These are phyloP conservation scores for Phylloscopus trochilus DNA, from an alignment of 2,113 vertebrate genomes.

Conservation along the genomic window DNA sequence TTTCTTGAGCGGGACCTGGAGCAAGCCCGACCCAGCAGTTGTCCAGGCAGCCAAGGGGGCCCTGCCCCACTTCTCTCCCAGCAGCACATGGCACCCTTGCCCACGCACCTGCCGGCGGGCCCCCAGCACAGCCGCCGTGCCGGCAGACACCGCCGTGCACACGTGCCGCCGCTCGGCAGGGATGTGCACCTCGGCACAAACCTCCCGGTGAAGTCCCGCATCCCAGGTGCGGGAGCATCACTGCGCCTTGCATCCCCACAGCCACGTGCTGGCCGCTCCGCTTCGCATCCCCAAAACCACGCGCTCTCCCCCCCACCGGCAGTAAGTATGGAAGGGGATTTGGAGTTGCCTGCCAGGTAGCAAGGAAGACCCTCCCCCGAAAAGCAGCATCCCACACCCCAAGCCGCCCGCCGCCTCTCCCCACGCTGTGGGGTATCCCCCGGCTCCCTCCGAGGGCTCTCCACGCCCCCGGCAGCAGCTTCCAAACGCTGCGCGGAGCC, in stretches of 20 bases:
- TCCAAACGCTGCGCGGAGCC: background rate
- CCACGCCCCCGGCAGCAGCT: background rate
- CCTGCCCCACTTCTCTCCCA: background rate
- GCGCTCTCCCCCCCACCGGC: background rate
- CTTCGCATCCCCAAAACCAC: background rate
- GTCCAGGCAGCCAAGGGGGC: background rate
- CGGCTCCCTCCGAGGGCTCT: background rate
- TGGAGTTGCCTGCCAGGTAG: background rate
- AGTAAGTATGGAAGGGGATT: background rate
- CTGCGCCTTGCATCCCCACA: background rate
- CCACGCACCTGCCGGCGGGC: background rate
- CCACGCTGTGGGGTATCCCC: background rate
- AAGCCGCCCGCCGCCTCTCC: background rate
- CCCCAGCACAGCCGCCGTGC: fast-evolving
- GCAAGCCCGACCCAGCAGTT: background rate
- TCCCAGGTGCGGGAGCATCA: background rate
- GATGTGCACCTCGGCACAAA: background rate
- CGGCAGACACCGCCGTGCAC: background rate
- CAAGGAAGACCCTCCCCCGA: background rate
- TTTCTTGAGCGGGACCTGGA: background rate
- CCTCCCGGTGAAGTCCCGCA: background rate
- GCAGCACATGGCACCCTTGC: background rate
- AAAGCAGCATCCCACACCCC: background rate
- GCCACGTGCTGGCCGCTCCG: background rate
- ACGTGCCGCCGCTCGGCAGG: background rate